A percentile compares a stretch with the other conserved stretches of the same genome.
Evolutionary conservation across 1,140 invertebrate genomes (phyloP).

Genomic region (Chrysoperla carnea): DNA sequence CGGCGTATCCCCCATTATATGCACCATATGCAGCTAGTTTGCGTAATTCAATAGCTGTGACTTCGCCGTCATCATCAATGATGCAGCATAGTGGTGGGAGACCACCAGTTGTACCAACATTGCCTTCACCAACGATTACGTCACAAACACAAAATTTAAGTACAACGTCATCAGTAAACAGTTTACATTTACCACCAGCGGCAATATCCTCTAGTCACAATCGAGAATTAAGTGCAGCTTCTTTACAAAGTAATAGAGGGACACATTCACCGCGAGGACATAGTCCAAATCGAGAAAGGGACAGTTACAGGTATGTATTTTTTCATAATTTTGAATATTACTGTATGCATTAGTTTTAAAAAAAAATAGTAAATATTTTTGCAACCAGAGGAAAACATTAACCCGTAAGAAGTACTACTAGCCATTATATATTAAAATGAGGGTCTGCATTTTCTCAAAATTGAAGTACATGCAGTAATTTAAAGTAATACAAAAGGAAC

Average conservation of each 20-base stretch:
- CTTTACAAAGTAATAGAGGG: constrained; percentile 23
- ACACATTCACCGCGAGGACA: constrained; percentile 52
- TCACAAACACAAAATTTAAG: constrained; percentile 12
- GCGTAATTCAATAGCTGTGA: constrained; percentile 33
- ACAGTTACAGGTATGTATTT: constrained; percentile 56
- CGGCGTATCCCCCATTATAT: constrained; percentile 49
- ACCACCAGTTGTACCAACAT: constrained; percentile 16
- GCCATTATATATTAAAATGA: too few relatives aligned
- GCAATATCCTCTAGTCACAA: constrained; percentile 22
- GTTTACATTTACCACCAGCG: neutral
- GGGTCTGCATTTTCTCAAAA: too few relatives aligned
- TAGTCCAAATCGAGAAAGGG: constrained; percentile 56
- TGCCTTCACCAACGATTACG: constrained; percentile 6
- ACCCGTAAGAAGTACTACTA: too few relatives aligned
- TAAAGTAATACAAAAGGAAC: too few relatives aligned
- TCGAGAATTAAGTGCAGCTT: constrained; percentile 27
- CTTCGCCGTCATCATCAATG: constrained; percentile 32
- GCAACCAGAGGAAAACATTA: too few relatives aligned
- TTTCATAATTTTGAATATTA: neutral
- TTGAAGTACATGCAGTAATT: too few relatives aligned
- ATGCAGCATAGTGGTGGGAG: constrained; percentile 16
- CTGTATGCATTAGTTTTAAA: too few relatives aligned
- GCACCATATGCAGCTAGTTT: constrained; percentile 54
- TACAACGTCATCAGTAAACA: constrained; percentile 11
- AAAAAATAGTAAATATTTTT: too few relatives aligned